Evolutionary conservation across 2,797 vertebrate species (phyloP), one percentile per base, ranked within the genome.

Genomic region (Neopelma chrysocephalum): DNA sequence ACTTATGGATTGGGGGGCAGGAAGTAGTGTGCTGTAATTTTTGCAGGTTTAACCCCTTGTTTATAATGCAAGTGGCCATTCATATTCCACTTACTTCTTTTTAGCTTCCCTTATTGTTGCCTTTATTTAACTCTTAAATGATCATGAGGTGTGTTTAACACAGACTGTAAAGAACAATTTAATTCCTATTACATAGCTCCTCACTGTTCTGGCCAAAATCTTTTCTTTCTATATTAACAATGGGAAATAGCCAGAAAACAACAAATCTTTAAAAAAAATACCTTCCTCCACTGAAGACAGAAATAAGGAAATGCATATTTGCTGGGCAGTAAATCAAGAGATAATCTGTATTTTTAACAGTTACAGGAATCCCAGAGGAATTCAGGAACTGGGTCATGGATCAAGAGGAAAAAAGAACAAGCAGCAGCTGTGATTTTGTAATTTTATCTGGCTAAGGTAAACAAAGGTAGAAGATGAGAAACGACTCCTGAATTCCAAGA

Each of bases 381-480:
- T 93, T 95, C 80, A 91, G 85, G 87, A 96, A 97, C 81, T 96
- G 51, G 83, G 93, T 92, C 94, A 96, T 73, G 81, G 90, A 94
- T 86, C 2, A 0, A 94, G 87, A 93, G 85, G 80, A 91, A 95
- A 95, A 86, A 91, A 87, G 70, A 77, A 96, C 17, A 83, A 78
- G 62, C 43, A 94, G 89, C 85, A 83, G 93, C 82, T 93, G 90
- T 76, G 90, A 93, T 62, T 97, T 76, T 84, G 58, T 79, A 87
- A 88, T 89, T 92, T 90, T 91, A 86, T 96, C 73, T 95, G 80
- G 19, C 82, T 81, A 72, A 47, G 82, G 80, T 73, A 90, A 93
- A 86, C 72, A 93, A 89, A 93, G 66, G 62, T 90, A 84, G 69
- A 69, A 21, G 10, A 82, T 70, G 77, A 92, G 31, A 91, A 95